Evolutionary conservation across 2,888 invertebrate species (phyloP), one percentile per base, ranked within the genome.

Genomic region (Zaprionus obscuricornis): DNA sequence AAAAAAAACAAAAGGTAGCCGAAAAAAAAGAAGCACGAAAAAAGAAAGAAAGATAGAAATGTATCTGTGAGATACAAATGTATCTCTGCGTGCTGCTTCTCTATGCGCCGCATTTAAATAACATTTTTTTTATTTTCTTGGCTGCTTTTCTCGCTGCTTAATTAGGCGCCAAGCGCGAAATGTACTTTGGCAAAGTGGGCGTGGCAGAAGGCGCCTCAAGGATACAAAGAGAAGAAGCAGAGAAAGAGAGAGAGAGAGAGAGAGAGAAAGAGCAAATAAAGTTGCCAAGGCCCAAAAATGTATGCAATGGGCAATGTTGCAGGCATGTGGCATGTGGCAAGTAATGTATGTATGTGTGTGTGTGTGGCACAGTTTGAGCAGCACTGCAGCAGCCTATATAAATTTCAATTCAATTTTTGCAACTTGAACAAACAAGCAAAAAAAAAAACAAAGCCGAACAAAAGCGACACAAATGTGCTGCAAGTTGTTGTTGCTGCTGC

Each of bases 371-470:
- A 66, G 82, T 82, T 82, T 72, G 50, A 56, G 42, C 27, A 26
- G 11, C 20, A 24, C 8, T 13, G 29, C 17, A 36, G 20, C 33
- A 42, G 54, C 26, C 51, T 27, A 63, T n/a, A n/a, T n/a, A n/a
- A n/a, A n/a, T n/a, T n/a, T n/a, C n/a, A 81, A 79, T 74, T 74
- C 45, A 76, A 79, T 79, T 83, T n/a, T 66, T 33, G 59, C 39
- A 54, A 71, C 60, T 64, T 50, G 55, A 37, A 50, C 69, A 83
- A 79, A 79, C 81, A 76, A 10, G 18, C 36, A 31, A 11, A 14
- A n/a, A 51, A 31, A 14, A 11, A 6, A 26, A 11, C 14, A 24
- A 34, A 2, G 2, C 2, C 6, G 18, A 8, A 16, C 2, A 17
- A 20, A n/a, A 27, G 4, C 11, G 2, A 1, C 2, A 10, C 3